phyloP scores from a whole-genome alignment of 2,888 invertebrate species.

The Ephialtes manifestator region DNA sequence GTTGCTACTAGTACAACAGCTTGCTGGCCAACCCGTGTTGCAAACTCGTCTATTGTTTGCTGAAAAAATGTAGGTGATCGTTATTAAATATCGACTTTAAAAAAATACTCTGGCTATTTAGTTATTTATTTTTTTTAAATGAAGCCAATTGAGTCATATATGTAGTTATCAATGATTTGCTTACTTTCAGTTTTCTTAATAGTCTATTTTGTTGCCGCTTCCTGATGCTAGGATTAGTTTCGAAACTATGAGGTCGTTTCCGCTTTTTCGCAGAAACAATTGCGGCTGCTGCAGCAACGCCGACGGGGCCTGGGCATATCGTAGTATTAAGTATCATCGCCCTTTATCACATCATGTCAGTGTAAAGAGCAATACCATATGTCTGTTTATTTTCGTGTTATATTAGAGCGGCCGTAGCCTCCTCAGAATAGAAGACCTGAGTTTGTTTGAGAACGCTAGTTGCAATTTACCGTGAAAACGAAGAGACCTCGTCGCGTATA shows the following conservation, averaged over 20 bases:
- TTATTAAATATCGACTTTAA: constrained; percentile 12
- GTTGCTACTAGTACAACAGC: constrained; percentile 98
- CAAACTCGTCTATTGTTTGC: constrained; percentile 99
- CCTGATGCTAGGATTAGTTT: constrained; percentile 98
- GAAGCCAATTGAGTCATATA: constrained; percentile 7
- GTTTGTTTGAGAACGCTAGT: background rate
- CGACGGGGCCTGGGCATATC: constrained; percentile 92
- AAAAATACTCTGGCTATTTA: background rate
- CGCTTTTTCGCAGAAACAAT: constrained; percentile 98
- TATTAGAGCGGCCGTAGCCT: background rate
- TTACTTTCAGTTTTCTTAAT: constrained; percentile 93
- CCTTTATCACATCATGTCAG: constrained; percentile 30
- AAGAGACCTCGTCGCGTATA: constrained; percentile 1
- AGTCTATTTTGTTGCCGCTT: constrained; percentile 98
- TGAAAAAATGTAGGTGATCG: constrained; percentile 81
- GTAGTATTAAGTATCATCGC: constrained; percentile 50
- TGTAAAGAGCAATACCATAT: constrained; percentile 45
- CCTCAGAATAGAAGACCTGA: background rate
- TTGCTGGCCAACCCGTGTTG: constrained; percentile 98
- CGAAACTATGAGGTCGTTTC: constrained; percentile 97
- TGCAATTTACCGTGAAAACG: background rate
- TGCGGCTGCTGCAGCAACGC: constrained; percentile 98
- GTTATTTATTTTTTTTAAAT: background rate
- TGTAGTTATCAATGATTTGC: constrained; percentile 74
- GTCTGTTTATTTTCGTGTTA: background rate